Percentiles rank a stretch among this genome's conserved stretches.
Evolutionary conservation across 2,113 vertebrate genomes (phyloP).

Genomic region (Ctenomys sociabilis): DNA sequence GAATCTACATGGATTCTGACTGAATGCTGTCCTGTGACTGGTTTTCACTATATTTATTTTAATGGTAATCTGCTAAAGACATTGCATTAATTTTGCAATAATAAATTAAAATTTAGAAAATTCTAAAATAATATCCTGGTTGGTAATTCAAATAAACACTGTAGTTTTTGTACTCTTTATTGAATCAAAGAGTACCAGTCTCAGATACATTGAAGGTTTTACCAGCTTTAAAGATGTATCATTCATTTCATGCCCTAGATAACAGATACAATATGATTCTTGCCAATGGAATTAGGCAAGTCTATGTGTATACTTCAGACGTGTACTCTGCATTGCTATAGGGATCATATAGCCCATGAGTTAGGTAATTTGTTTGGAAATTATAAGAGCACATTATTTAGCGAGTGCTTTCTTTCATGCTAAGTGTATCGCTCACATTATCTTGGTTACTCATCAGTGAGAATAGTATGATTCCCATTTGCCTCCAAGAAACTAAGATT

Average conservation of each 20-base stretch:
- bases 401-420: background rate
- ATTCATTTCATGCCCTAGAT: background rate
- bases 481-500: background rate
- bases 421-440: background rate
- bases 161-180: slow-evolving; percentile 55
- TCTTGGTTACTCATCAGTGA: background rate
- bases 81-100: background rate
- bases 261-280: background rate
- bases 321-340: accelerated
- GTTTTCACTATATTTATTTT: slow-evolving; percentile 27
- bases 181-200: slow-evolving; percentile 51
- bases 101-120: background rate
- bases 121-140: background rate
- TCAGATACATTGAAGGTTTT: slow-evolving; percentile 58
- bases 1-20: background rate
- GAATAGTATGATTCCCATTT: background rate
- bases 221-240: background rate
- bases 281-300: background rate
- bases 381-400: background rate
- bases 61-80: slow-evolving; percentile 40
- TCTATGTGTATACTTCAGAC: slow-evolving; percentile 16
- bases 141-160: slow-evolving; percentile 69
- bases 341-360: background rate
- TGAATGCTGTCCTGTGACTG: slow-evolving; percentile 28
- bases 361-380: background rate